Evolutionary conservation across 1,140 invertebrate genomes (phyloP), one percentile per base, ranked within the genome.

Genomic region (Polypedilum pembai): DNA sequence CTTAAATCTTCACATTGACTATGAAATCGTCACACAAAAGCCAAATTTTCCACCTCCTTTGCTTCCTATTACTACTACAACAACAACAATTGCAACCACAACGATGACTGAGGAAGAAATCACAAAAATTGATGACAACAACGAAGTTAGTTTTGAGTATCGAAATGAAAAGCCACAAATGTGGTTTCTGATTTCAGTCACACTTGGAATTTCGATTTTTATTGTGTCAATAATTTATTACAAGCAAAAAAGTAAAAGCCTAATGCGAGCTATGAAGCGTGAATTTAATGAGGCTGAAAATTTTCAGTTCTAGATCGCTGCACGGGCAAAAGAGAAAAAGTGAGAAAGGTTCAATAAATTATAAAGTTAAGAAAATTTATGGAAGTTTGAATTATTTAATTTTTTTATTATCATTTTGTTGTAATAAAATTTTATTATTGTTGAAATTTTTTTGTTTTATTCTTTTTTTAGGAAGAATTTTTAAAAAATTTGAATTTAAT

Each of bases 171-270:
- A 56, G 12, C 24, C 24, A 33, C 24, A n/a, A 56, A 56, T 56
- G n/a, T 56, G 45, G 45, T n/a, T 56, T n/a, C 15, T 12, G 45
- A 56, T 56, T 56, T 56, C 15, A 15, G 12, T 8, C 12, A 15
- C n/a, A n/a, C 12, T 56, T n/a, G 8, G 12, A 56, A 56, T 56
- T 56, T 12, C 45, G 12, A n/a, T 12, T 56, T 56, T 56, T 56
- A 56, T 56, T 56, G 45, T 56, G 45, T 56, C 45, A 56, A 56
- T 56, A 56, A 56, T 56, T 56, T 56, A 56, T 56, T n/a, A 56
- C 12, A 56, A 56, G 10, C 45, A 15, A 56, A 12, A 3, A 15
- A 56, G n/a, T 12, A 56, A 56, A 15, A 10, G 12, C n/a, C 45
- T n/a, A 56, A 56, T 56, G 45, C 45, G 45, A 56, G 12, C 12